Percentiles rank a stretch among this genome's conserved stretches.
Conservation (phyloP, 53 echinoderm and acorn worm genomes). For the Arbacia lixula region DNA sequence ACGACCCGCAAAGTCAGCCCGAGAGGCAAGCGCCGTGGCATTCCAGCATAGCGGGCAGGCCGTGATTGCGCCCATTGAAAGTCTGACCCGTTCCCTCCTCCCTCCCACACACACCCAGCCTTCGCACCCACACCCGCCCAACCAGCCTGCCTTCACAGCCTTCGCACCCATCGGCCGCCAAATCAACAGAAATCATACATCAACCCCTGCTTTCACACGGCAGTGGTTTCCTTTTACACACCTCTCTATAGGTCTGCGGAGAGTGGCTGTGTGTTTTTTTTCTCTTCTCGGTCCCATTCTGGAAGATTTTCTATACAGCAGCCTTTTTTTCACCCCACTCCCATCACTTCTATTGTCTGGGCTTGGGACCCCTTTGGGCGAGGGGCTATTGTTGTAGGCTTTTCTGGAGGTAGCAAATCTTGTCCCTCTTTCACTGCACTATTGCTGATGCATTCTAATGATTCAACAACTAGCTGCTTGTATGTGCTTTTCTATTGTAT, state of each 20-base stretch:
- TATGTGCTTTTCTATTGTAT: conserved; percentile 6
- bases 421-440: not conserved
- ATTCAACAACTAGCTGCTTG: conserved; percentile 16
- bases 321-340: not conserved
- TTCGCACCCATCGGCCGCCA: too few relatives aligned
- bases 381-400: conserved; percentile 7
- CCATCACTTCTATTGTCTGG: not conserved
- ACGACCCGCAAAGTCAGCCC: too few relatives aligned
- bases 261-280: too few relatives aligned
- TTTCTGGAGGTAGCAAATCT: not conserved
- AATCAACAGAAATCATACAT: too few relatives aligned
- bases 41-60: too few relatives aligned
- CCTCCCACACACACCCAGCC: too few relatives aligned
- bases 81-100: too few relatives aligned
- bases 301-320: too few relatives aligned
- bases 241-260: too few relatives aligned
- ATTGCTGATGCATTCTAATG: not conserved
- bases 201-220: conserved; percentile 43
- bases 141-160: not conserved
- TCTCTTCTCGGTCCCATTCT: too few relatives aligned
- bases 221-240: conserved; percentile 9
- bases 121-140: not conserved
- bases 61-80: too few relatives aligned
- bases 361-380: conserved; percentile 3
- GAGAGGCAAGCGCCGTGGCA: too few relatives aligned